Evolutionary conservation across 2,888 invertebrate genomes (phyloP), one percentile per base, ranked within the genome.

Genomic region (Tetranychus piercei): DNA sequence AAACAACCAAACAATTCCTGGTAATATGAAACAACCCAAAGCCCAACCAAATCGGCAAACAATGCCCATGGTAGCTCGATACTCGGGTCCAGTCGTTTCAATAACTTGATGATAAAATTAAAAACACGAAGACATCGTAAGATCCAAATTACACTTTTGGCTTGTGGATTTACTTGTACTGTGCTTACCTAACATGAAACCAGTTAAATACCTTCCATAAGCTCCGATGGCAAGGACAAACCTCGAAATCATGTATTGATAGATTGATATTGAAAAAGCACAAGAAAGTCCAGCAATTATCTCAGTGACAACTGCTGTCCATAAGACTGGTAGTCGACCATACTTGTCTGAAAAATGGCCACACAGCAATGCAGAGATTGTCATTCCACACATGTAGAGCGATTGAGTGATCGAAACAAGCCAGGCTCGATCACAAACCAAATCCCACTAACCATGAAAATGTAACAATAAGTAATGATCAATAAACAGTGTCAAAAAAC

Each of bases 201-300:
- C 66, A 22, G 75, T 66, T 18, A 75, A 44, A 43, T 66, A 20
- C n/a, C 72, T 72, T 44, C 75, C 75, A 23, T 72, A 72, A 5
- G 75, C 65, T 43, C 72, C 88, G 18, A 88, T 86, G 18, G 90
- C 90, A 43, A 90, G 86, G 72, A 89, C 81, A 76, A 88, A 82
- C 77, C 90, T 84, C 69, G 88, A 85, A 75, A 87, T 81, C 18
- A 88, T 86, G 80, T 88, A 90, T 15, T 67, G 66, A 44, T 64
- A 64, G 18, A 75, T 67, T 23, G 34, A 34, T 18, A 44, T 18
- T 18, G 75, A 22, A n/a, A 75, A 44, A 65, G 67, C 66, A 20
- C 66, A 65, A 11, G 45, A 67, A 43, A 75, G 20, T 23, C 75
- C 75, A 15, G 72, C 22, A 11, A 67, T 7, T 44, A 75, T 75